Conservation (phyloP, 2,888 invertebrate genomes). For the Schizaphis graminum region DNA sequence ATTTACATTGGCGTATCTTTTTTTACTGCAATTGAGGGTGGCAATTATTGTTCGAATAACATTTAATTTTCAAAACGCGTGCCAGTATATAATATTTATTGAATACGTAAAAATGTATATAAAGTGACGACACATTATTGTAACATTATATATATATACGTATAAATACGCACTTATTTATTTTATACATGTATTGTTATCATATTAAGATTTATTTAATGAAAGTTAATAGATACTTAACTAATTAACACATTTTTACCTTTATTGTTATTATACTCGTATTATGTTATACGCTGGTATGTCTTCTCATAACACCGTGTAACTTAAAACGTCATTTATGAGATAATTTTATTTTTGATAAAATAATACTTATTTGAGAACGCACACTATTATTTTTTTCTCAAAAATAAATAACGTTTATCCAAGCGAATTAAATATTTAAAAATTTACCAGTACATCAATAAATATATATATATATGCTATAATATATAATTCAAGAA, state of each 20-base stretch:
- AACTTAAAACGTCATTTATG: neutral
- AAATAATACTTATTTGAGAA: neutral
- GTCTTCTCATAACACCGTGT: neutral
- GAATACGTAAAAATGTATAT: neutral
- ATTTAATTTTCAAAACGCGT: constrained; percentile 24
- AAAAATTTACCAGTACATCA: neutral
- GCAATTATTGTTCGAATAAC: constrained; percentile 53
- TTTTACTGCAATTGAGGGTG: neutral
- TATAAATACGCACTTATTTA: neutral
- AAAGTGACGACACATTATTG: neutral
- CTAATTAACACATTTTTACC: neutral
- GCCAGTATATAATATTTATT: neutral
- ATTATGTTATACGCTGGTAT: neutral
- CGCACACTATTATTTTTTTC: neutral
- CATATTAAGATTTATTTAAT: neutral
- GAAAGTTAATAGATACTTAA: neutral
- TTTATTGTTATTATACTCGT: neutral
- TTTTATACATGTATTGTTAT: neutral
- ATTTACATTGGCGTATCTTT: constrained; percentile 46
- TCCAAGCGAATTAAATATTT: neutral
- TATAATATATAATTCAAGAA: neutral
- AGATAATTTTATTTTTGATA: neutral
- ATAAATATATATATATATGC: neutral
- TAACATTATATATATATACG: neutral
- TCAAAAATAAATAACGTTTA: neutral